phyloP scores from a whole-genome alignment of 2,113 vertebrate genomes.

The Notechis scutatus region DNA sequence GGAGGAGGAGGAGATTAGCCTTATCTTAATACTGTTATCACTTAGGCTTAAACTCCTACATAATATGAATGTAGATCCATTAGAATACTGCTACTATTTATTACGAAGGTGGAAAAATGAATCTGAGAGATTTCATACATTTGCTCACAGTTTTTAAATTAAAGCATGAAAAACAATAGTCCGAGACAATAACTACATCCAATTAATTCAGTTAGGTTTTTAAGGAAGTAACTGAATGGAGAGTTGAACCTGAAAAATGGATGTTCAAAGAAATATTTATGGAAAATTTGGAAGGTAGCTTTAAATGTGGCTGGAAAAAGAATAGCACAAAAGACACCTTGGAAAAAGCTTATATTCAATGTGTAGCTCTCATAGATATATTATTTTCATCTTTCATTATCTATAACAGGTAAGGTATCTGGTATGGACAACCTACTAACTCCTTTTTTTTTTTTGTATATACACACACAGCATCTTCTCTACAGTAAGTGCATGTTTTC shows the following conservation, averaged over 20 bases:
- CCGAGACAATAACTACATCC: neutral
- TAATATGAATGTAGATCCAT: neutral
- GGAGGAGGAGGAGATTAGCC: neutral
- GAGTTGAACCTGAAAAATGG: neutral
- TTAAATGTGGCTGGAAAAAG: neutral
- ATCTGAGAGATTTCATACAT: neutral
- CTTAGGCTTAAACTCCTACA: neutral
- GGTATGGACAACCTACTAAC: neutral
- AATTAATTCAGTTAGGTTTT: neutral
- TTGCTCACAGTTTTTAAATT: neutral
- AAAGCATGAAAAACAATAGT: neutral
- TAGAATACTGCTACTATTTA: neutral
- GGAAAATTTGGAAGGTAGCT: neutral
- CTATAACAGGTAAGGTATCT: neutral
- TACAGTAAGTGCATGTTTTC: neutral
- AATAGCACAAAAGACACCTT: neutral
- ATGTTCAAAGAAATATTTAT: neutral
- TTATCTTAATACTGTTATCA: neutral
- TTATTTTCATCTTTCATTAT: neutral
- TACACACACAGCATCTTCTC: neutral
- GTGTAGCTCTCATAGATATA: neutral
- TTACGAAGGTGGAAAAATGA: accelerated
- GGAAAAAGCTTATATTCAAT: neutral
- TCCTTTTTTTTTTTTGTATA: neutral
- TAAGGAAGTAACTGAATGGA: neutral